A percentile compares a stretch with the other conserved stretches of the same genome.
These are phyloP conservation scores for Phorcus lineatus DNA, from an alignment of 2,888 invertebrate species.

Conservation along the genomic window DNA sequence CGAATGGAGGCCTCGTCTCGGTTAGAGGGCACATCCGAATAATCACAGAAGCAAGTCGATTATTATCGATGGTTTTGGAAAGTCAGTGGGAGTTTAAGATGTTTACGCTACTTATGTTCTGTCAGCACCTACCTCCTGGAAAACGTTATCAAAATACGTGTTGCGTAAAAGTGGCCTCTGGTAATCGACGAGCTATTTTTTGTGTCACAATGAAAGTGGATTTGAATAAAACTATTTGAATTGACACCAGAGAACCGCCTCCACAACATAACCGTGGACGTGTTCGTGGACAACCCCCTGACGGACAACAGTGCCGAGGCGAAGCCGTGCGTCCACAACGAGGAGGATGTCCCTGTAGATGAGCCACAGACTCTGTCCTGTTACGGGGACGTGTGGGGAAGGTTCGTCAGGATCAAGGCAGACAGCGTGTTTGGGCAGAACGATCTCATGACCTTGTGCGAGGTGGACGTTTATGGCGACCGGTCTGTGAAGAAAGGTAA, in stretches of 20 bases:
- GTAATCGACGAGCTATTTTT: too few species aligned
- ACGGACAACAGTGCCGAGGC: neutral
- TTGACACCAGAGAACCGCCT: neutral
- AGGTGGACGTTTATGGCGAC: neutral
- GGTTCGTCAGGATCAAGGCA: neutral
- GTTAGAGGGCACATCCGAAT: too few species aligned
- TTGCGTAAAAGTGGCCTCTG: too few species aligned
- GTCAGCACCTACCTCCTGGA: too few species aligned
- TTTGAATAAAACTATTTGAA: too few species aligned
- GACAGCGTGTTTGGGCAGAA: neutral
- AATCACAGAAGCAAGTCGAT: too few species aligned
- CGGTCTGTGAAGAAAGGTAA: neutral
- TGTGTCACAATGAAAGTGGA: too few species aligned
- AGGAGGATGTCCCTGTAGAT: neutral
- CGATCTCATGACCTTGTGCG: neutral
- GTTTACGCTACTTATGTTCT: too few species aligned
- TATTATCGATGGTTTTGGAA: too few species aligned
- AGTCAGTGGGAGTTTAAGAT: too few species aligned
- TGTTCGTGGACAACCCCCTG: neutral
- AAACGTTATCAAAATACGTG: too few species aligned
- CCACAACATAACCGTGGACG: neutral
- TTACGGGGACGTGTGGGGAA: neutral
- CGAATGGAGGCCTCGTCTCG: too few species aligned
- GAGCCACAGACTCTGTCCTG: neutral
- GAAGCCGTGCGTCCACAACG: neutral